phyloP scores from a whole-genome alignment of 2,113 vertebrate species.

The Panurus biarmicus region DNA sequence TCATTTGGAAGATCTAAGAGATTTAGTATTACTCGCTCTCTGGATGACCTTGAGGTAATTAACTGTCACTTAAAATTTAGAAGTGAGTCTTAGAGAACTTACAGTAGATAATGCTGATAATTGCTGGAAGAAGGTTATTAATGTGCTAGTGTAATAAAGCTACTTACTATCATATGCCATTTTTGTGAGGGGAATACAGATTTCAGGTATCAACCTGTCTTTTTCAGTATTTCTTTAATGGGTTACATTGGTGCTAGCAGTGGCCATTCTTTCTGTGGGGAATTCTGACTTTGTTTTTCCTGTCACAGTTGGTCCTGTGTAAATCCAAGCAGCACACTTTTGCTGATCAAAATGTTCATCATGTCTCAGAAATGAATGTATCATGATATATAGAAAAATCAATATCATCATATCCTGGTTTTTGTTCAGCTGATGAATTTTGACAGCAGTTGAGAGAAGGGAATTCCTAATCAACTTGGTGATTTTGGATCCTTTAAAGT shows the following conservation, averaged over 20 bases:
- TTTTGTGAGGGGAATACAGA: not conserved
- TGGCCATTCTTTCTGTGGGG: not conserved
- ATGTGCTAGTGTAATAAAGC: not conserved
- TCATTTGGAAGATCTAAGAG: constrained; percentile 87
- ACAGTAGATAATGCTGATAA: not conserved
- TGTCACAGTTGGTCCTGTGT: not conserved
- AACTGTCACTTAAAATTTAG: not conserved
- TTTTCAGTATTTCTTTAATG: not conserved
- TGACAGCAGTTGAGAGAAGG: not conserved
- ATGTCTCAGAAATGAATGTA: not conserved
- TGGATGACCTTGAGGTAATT: constrained; percentile 91
- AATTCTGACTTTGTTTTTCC: not conserved
- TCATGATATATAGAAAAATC: not conserved
- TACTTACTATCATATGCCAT: not conserved
- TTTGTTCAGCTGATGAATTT: not conserved
- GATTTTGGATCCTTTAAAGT: not conserved
- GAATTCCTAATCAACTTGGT: not conserved
- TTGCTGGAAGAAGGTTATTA: not conserved
- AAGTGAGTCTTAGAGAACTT: not conserved
- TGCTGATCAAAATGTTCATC: not conserved
- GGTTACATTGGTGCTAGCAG: not conserved
- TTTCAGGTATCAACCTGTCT: not conserved
- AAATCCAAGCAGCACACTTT: not conserved
- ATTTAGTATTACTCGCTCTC: constrained; percentile 87
- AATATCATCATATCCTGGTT: not conserved